These are phyloP conservation scores for Cavia porcellus DNA, from an alignment of 2,113 vertebrate genomes.

Conservation along the genomic window DNA sequence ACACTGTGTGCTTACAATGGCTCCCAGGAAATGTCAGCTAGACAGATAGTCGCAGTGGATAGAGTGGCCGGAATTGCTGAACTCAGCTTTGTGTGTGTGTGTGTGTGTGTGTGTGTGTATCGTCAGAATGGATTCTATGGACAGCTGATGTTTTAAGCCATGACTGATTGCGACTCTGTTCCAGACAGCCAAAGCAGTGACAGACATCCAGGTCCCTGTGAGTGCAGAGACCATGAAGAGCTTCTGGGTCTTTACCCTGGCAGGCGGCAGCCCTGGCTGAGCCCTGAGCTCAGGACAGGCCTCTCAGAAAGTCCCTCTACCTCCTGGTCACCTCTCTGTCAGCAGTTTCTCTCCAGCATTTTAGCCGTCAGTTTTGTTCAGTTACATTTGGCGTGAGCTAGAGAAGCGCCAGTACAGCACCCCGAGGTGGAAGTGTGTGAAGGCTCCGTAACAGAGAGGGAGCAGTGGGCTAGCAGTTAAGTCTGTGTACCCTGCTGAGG, in stretches of 20 bases:
- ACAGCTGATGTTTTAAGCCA: rapidly evolving
- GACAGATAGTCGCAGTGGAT: rapidly evolving
- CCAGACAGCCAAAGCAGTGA: no score
- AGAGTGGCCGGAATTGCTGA: not conserved
- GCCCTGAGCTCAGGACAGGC: not conserved
- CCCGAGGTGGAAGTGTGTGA: rapidly evolving
- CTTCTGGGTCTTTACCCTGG: rapidly evolving
- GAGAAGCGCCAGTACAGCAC: not conserved
- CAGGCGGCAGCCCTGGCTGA: not conserved
- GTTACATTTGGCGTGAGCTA: no score
- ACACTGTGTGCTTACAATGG: rapidly evolving
- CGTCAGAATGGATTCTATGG: no score
- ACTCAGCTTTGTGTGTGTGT: not conserved
- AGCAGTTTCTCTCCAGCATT: not conserved
- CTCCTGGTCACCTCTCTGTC: not conserved
- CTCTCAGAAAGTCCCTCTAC: not conserved
- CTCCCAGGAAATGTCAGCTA: rapidly evolving
- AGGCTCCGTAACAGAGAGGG: no score
- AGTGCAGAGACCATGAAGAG: not conserved
- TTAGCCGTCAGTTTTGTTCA: rapidly evolving
- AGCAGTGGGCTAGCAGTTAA: not conserved
- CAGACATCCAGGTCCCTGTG: not conserved
- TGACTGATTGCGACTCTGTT: not conserved
- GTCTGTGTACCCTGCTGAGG: no score
- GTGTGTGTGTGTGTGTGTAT: not conserved